Conservation (phyloP, 2,113 vertebrate genomes). For the Amblyornis subalaris region DNA sequence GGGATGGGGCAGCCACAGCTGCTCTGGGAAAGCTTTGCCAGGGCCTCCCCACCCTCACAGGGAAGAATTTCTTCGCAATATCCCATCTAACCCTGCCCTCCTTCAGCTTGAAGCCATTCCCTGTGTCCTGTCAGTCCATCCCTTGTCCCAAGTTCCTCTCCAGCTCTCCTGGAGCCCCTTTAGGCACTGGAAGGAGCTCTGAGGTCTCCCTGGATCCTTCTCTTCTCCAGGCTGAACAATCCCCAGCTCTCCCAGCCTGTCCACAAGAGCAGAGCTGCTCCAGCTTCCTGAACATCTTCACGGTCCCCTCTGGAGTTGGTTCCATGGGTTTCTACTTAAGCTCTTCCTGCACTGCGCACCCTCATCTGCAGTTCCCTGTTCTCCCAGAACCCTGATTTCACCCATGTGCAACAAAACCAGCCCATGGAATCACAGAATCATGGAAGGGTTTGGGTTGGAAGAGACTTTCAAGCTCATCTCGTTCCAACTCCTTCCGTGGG, state of each 20-base stretch:
- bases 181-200: not conserved
- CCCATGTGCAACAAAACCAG: rapidly evolving
- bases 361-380: not conserved
- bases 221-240: not conserved
- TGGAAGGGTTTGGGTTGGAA: no score
- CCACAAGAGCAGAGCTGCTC: not conserved
- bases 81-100: not conserved
- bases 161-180: not conserved
- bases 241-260: not conserved
- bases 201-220: not conserved
- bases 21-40: not conserved
- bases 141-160: not conserved
- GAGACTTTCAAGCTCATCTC: no score
- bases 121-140: not conserved
- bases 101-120: not conserved
- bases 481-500: no score
- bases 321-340: not conserved
- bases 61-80: not conserved
- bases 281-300: not conserved
- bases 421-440: not conserved
- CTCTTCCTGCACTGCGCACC: not conserved
- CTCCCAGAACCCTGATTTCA: not conserved
- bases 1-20: not conserved
- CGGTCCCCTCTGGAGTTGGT: not conserved
- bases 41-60: not conserved